Percentiles rank a stretch among this genome's conserved stretches.
Evolutionary conservation across 1,140 invertebrate species (phyloP).

Genomic region (Temnothorax longispinosus): DNA sequence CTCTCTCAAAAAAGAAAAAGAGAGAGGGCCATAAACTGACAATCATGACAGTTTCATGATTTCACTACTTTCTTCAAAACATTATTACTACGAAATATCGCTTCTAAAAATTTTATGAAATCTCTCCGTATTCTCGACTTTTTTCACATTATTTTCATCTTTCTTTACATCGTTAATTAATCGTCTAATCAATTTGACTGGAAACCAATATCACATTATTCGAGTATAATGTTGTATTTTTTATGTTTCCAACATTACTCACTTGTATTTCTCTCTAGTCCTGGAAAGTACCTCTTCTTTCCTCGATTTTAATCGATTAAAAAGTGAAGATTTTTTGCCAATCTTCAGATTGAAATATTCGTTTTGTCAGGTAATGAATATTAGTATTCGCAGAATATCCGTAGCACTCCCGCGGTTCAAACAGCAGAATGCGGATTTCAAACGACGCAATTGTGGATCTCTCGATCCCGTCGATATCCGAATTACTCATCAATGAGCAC

Average conservation of each 20-base stretch:
- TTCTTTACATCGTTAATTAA: too few species aligned
- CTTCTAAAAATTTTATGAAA: background rate
- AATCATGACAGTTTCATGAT: conserved; percentile 5
- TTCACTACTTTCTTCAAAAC: background rate
- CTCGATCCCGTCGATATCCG: background rate
- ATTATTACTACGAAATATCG: background rate
- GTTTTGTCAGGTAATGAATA: background rate
- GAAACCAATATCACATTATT: background rate
- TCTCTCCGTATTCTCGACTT: background rate
- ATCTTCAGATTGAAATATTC: background rate
- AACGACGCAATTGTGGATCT: background rate
- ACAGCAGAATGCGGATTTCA: conserved; percentile 6
- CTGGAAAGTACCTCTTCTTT: background rate
- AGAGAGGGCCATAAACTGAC: background rate
- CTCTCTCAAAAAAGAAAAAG: background rate
- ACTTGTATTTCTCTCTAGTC: background rate
- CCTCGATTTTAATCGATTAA: background rate
- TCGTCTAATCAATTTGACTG: background rate
- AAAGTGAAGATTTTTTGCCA: background rate
- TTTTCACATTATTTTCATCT: background rate
- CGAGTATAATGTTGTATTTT: background rate
- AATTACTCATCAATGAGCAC: conserved; percentile 21
- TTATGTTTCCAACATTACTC: conserved; percentile 1
- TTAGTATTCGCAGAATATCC: background rate
- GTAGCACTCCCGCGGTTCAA: background rate